A percentile compares a stretch with the other conserved stretches of the same genome.
phyloP scores from a whole-genome alignment of 2,113 vertebrate genomes.

The Fukomys damarensis region DNA sequence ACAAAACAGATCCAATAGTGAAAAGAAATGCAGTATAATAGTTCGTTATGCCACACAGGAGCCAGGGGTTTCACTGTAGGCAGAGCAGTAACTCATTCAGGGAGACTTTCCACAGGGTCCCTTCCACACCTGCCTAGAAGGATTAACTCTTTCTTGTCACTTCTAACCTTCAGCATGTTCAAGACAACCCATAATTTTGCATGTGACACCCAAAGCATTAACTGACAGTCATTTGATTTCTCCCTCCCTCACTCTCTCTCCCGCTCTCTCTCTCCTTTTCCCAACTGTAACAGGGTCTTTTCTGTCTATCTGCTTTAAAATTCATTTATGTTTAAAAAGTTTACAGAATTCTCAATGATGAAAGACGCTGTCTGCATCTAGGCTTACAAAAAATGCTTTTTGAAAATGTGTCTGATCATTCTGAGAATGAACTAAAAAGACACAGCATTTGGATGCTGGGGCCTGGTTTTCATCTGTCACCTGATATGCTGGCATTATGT shows the following conservation, averaged over 20 bases:
- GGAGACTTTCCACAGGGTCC: neutral
- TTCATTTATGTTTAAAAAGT: constrained; percentile 36
- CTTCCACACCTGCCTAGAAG: neutral
- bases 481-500: neutral
- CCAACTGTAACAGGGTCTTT: neutral
- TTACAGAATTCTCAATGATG: neutral
- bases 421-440: neutral
- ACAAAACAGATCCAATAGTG: constrained; percentile 28
- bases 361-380: neutral
- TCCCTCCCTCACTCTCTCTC: neutral
- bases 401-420: neutral
- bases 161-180: neutral
- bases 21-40: constrained; percentile 43
- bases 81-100: neutral
- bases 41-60: neutral
- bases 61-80: constrained; percentile 38
- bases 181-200: neutral
- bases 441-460: neutral
- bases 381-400: neutral
- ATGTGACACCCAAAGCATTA: neutral
- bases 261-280: neutral
- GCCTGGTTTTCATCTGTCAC: neutral
- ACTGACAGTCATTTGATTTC: neutral
- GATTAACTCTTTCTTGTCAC: constrained; percentile 31
- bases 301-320: neutral